Evolutionary conservation across 2,888 invertebrate genomes (phyloP).

Genomic region (Tanypteryx hageni): DNA sequence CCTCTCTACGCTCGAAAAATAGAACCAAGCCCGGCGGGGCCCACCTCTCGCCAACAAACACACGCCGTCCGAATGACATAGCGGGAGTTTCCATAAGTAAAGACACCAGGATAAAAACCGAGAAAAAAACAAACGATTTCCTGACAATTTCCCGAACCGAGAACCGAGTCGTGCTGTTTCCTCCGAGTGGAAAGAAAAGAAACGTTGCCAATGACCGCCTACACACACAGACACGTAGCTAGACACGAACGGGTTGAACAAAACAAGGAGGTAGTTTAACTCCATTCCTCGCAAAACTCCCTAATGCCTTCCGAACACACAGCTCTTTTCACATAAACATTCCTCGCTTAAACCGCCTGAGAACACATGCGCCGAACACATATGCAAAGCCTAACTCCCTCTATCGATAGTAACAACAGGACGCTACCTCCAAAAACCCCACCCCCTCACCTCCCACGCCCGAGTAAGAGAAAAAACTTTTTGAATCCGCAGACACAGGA

Average conservation of each 20-base stretch:
- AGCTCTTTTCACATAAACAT: neutral
- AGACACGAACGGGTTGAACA: neutral
- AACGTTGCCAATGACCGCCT: neutral
- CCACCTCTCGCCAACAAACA: neutral
- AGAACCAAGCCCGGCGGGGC: too few species aligned
- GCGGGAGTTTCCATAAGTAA: neutral
- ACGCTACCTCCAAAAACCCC: too few species aligned
- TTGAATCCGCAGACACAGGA: neutral
- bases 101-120: neutral
- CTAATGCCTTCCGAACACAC: neutral
- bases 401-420: too few species aligned
- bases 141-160: neutral
- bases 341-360: neutral
- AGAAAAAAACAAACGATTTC: neutral
- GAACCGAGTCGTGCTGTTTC: neutral
- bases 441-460: neutral
- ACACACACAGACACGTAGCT: too few species aligned
- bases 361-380: neutral
- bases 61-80: neutral
- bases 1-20: neutral
- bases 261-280: neutral
- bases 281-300: neutral
- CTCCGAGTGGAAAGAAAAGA: neutral
- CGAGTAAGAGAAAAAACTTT: neutral
- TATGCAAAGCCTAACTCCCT: too few species aligned